A percentile compares a stretch with the other conserved stretches of the same genome.
These are phyloP conservation scores for Pseudoips prasinana DNA, from an alignment of 2,888 invertebrate species.

Conservation along the genomic window DNA sequence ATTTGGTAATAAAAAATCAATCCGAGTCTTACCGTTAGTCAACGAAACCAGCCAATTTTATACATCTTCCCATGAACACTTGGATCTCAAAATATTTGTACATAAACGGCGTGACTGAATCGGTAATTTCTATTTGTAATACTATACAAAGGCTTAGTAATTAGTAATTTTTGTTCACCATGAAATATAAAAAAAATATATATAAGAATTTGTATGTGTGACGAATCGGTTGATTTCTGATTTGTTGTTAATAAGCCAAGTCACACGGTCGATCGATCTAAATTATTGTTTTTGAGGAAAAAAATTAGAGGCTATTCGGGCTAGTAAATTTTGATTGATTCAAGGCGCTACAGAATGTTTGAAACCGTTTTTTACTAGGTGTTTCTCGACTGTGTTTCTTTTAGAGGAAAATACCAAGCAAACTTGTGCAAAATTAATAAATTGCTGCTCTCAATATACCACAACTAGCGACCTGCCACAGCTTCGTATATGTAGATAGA, in stretches of 20 bases:
- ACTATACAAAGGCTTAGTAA: conserved; percentile 32
- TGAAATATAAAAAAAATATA: conserved; percentile 14
- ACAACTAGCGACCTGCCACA: too few species aligned
- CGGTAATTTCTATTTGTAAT: conserved; percentile 58
- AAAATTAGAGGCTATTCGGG: too few species aligned
- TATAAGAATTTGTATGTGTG: conserved; percentile 11
- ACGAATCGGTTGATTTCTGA: conserved; percentile 32
- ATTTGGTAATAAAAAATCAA: conserved; percentile 68
- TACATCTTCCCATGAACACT: conserved; percentile 59
- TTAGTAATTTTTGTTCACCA: conserved; percentile 30
- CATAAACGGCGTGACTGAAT: conserved; percentile 60
- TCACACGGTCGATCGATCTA: conserved; percentile 19
- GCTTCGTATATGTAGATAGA: too few species aligned
- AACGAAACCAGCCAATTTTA: conserved; percentile 49
- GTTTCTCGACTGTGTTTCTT: too few species aligned
- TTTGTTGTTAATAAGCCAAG: conserved; percentile 28
- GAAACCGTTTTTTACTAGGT: too few species aligned
- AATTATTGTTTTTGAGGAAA: too few species aligned
- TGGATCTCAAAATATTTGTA: conserved; percentile 49
- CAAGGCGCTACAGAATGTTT: too few species aligned
- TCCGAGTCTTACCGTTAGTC: conserved; percentile 56
- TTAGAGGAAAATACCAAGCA: too few species aligned
- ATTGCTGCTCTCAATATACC: too few species aligned
- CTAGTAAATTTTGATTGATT: too few species aligned
- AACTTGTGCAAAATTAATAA: too few species aligned